A percentile compares a stretch with the other conserved stretches of the same genome.
Conservation (phyloP, 2,888 invertebrate genomes). For the Nomada goodeniana region DNA sequence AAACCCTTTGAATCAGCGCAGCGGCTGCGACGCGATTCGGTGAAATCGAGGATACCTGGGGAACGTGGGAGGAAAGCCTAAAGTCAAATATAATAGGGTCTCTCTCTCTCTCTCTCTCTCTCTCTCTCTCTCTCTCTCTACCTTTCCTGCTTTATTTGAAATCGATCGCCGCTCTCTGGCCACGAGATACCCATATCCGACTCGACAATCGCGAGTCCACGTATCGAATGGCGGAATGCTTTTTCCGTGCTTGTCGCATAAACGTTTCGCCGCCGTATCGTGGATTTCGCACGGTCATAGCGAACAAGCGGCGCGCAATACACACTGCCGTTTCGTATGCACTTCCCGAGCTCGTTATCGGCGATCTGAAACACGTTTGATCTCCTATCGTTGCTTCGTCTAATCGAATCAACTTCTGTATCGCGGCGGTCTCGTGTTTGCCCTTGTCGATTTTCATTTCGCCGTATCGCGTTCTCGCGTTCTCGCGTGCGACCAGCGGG, state of each 20-base stretch:
- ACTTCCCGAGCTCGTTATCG: slow-evolving; percentile 36
- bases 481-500: neutral
- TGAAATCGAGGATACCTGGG: slow-evolving; percentile 56
- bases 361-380: slow-evolving; percentile 43
- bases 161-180: slow-evolving; percentile 60
- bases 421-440: slow-evolving; percentile 11
- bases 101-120: slow-evolving; percentile 1
- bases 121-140: slow-evolving; percentile 1
- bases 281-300: slow-evolving; percentile 46
- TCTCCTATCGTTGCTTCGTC: slow-evolving; percentile 11
- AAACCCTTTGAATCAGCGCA: slow-evolving; percentile 52
- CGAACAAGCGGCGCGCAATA: slow-evolving; percentile 20
- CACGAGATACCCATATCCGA: slow-evolving; percentile 64
- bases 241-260: slow-evolving; percentile 61
- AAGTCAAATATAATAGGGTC: slow-evolving; percentile 70
- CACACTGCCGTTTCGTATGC: slow-evolving; percentile 22
- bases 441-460: slow-evolving; percentile 33
- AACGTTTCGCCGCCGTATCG: slow-evolving; percentile 46
- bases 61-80: slow-evolving; percentile 62
- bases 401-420: slow-evolving; percentile 53
- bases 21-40: slow-evolving; percentile 12
- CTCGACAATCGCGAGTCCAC: slow-evolving; percentile 47
- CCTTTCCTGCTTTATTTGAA: slow-evolving; percentile 69
- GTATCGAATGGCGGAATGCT: slow-evolving; percentile 59
- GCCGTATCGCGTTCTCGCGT: slow-evolving; percentile 12